A percentile compares a stretch with the other conserved stretches of the same genome.
These are phyloP conservation scores for Neotragus moschatus DNA, from an alignment of 2,113 vertebrate species.

Conservation along the genomic window DNA sequence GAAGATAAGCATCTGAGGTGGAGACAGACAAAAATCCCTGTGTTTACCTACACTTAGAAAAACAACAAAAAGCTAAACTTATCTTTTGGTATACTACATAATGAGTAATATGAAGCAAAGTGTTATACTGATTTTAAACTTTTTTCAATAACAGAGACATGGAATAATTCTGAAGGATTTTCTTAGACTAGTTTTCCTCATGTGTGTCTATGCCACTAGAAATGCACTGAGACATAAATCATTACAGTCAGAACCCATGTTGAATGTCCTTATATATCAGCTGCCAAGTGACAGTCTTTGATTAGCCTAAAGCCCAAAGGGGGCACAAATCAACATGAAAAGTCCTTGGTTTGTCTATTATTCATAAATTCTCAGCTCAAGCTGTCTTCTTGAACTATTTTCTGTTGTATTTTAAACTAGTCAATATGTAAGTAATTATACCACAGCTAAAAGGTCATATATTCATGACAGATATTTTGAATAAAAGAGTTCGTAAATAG, in stretches of 20 bases:
- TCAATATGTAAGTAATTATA: neutral
- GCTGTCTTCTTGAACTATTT: neutral
- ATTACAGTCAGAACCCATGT: neutral
- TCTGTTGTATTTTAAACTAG: constrained; percentile 18
- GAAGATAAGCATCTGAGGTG: neutral
- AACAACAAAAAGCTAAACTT: neutral
- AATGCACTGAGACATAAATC: neutral
- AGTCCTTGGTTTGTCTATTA: neutral
- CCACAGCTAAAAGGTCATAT: neutral
- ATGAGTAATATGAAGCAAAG: neutral
- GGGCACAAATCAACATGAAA: neutral
- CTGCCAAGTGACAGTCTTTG: neutral
- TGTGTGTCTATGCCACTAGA: neutral
- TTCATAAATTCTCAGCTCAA: neutral
- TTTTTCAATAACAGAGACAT: neutral
- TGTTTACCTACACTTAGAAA: neutral
- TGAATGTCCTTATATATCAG: neutral
- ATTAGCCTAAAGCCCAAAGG: neutral
- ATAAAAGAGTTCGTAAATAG: neutral
- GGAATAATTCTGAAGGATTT: neutral
- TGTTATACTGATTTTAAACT: neutral
- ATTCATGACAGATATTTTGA: neutral
- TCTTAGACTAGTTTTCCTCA: neutral
- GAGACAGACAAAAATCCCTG: neutral
- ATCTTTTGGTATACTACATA: neutral